Conservation (phyloP, 2,797 vertebrate genomes). For the Myotis pilosus region DNA sequence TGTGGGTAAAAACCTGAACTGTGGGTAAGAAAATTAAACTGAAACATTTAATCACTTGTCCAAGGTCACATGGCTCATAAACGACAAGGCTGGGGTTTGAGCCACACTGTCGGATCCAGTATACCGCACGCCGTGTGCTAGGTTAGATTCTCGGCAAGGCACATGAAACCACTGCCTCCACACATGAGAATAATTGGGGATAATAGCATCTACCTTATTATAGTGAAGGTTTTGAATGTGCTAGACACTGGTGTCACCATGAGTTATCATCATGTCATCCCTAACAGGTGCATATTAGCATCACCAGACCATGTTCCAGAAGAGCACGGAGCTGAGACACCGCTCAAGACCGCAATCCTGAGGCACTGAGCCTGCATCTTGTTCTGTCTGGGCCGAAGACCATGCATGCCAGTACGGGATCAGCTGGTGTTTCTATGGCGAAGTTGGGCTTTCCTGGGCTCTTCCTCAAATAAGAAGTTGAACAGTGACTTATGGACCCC, state of each 20-base stretch:
- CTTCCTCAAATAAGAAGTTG: neutral
- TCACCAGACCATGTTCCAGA: neutral
- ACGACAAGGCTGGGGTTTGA: neutral
- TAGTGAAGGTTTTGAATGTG: neutral
- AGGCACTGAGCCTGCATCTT: neutral
- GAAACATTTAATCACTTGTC: neutral
- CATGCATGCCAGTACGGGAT: neutral
- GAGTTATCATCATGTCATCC: neutral
- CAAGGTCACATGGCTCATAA: neutral
- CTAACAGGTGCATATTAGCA: neutral
- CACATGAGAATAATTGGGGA: neutral
- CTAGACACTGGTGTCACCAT: neutral
- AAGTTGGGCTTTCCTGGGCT: neutral
- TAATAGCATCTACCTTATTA: neutral
- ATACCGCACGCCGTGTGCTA: fast-evolving
- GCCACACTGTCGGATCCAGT: neutral
- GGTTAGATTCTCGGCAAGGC: neutral
- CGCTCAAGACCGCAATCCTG: neutral
- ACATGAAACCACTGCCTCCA: neutral
- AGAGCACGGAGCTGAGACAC: neutral
- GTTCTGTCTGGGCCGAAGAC: neutral
- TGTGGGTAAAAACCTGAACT: slow-evolving; percentile 26
- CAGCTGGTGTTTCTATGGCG: neutral
- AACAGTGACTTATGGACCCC: neutral
- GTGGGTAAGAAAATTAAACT: slow-evolving; percentile 18